Conservation (phyloP, 2,888 invertebrate species). For the Nemoura dubitans region DNA sequence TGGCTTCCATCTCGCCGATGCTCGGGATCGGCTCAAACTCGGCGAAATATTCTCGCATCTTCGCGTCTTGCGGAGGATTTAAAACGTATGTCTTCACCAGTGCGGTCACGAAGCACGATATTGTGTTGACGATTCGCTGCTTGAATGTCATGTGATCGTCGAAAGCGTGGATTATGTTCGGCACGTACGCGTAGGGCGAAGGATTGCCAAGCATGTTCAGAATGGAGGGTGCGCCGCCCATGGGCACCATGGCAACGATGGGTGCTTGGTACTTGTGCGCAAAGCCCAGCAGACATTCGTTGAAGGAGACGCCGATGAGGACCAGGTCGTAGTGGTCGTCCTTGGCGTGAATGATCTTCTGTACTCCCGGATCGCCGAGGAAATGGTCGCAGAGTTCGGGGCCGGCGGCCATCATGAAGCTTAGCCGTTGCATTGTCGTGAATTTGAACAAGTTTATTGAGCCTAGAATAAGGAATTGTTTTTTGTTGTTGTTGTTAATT, state of each 20-base stretch:
- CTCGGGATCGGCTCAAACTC: constrained; percentile 39
- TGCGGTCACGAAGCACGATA: constrained; percentile 46
- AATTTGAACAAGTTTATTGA: not conserved
- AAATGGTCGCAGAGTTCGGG: not conserved
- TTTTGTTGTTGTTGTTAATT: no score
- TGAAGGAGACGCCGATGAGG: constrained; percentile 33
- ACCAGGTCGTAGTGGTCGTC: constrained; percentile 55
- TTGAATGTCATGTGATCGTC: constrained; percentile 61
- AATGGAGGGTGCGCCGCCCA: constrained; percentile 61
- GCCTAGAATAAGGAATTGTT: not conserved
- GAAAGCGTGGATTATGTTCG: constrained; percentile 64
- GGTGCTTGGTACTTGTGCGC: constrained; percentile 47
- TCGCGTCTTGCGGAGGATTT: constrained; percentile 29
- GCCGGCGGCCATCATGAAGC: not conserved
- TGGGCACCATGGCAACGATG: constrained; percentile 59
- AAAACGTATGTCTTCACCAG: not conserved
- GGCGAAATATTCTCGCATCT: constrained; percentile 32
- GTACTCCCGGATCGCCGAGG: constrained; percentile 45
- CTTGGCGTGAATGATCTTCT: constrained; percentile 44
- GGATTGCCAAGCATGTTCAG: constrained; percentile 63
- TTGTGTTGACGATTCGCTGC: constrained; percentile 62
- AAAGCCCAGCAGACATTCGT: constrained; percentile 47
- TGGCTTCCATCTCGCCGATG: constrained; percentile 47
- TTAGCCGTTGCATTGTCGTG: not conserved
- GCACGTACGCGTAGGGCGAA: constrained; percentile 62